Percentiles rank a stretch among this genome's conserved stretches.
Conservation (phyloP, 1,140 invertebrate species). For the Zaprionus kolodkinae region DNA sequence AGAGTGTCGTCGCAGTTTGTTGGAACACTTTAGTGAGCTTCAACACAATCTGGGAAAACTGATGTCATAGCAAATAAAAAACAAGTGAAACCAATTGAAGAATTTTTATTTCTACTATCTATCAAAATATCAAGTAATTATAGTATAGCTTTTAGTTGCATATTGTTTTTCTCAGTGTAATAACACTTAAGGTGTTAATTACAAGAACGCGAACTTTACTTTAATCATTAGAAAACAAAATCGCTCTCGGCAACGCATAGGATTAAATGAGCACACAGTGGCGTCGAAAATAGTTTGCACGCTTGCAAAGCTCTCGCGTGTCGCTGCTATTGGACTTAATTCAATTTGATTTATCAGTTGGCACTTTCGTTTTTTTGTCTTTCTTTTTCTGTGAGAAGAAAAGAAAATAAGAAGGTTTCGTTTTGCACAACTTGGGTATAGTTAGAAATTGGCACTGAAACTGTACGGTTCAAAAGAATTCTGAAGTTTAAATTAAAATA, state of each 20-base stretch:
- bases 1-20: constrained; percentile 85
- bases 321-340: constrained; percentile 28
- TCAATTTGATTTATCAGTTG: constrained; percentile 15
- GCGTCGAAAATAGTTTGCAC: constrained; percentile 28
- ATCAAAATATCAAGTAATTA: not conserved
- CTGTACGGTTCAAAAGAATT: constrained; percentile 5
- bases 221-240: constrained; percentile 32
- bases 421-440: not conserved
- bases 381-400: constrained; percentile 14
- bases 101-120: not conserved
- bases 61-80: constrained; percentile 63
- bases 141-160: not conserved
- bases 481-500: not conserved
- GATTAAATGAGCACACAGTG: constrained; percentile 51
- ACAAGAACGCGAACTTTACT: constrained; percentile 51
- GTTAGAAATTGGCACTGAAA: constrained; percentile 24
- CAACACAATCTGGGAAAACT: constrained; percentile 62
- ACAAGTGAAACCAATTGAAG: constrained; percentile 15
- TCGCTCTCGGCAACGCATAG: constrained; percentile 11
- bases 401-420: constrained; percentile 40
- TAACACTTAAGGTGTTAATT: constrained; percentile 57
- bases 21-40: constrained; percentile 68
- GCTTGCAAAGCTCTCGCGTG: constrained; percentile 18
- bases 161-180: constrained; percentile 33
- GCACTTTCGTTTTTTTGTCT: constrained; percentile 69